A percentile compares a stretch with the other conserved stretches of the same genome.
phyloP scores from a whole-genome alignment of 2,888 invertebrate species.

The Limnephilus rhombicus region DNA sequence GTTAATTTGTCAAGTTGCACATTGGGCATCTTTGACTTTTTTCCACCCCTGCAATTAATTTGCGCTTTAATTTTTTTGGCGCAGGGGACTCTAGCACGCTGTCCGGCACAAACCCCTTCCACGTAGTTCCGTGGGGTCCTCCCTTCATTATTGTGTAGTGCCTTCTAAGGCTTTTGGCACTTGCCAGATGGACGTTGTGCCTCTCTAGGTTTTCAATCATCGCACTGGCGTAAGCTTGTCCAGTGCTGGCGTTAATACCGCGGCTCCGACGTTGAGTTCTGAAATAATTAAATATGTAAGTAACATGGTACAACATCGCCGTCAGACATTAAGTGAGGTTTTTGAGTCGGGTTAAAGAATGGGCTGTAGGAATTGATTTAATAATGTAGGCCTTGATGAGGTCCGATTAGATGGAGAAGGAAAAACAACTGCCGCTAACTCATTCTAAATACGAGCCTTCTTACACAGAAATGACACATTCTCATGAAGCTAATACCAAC shows the following conservation, averaged over 20 bases:
- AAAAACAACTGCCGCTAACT: too few relatives aligned
- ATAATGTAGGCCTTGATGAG: too few relatives aligned
- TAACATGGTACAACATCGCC: too few relatives aligned
- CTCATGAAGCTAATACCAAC: too few relatives aligned
- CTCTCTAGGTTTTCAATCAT: background rate
- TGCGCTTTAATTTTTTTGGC: background rate
- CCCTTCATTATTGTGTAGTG: background rate
- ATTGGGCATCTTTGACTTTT: background rate
- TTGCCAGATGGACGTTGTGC: background rate
- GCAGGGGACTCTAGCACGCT: background rate
- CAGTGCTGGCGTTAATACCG: background rate
- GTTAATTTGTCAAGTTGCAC: background rate
- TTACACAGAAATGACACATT: too few relatives aligned
- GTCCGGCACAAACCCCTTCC: background rate
- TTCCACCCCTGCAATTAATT: background rate
- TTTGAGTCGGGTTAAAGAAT: too few relatives aligned
- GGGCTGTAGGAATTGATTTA: too few relatives aligned
- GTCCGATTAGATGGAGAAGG: too few relatives aligned
- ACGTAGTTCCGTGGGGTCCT: background rate
- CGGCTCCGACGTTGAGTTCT: background rate
- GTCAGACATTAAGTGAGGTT: too few relatives aligned
- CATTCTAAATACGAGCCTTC: too few relatives aligned
- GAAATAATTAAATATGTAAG: background rate
- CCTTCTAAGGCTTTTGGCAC: background rate
- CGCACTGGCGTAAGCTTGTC: background rate